Evolutionary conservation across 2,113 vertebrate genomes (phyloP).

Genomic region (Rallus limicola): DNA sequence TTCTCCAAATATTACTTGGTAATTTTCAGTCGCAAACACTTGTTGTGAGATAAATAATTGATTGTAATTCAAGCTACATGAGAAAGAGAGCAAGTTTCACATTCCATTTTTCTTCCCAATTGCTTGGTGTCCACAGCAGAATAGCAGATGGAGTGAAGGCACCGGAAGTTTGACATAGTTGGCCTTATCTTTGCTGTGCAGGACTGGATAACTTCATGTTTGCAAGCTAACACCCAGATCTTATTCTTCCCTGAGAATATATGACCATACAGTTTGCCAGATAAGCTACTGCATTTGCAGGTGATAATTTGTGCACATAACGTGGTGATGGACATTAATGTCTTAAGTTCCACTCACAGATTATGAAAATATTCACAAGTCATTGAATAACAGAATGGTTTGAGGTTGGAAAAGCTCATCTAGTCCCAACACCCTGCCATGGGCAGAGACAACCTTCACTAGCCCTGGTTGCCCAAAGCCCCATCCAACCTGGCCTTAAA

Average conservation of each 20-base stretch:
- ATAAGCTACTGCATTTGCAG: conserved; percentile 38
- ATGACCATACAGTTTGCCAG: background rate
- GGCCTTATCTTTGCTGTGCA: conserved; percentile 44
- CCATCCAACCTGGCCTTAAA: too few species aligned
- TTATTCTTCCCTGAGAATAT: conserved; percentile 20
- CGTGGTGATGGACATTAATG: background rate
- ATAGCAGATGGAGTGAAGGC: conserved; percentile 14
- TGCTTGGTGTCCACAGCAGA: background rate
- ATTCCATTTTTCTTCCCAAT: background rate
- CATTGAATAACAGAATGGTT: too few species aligned
- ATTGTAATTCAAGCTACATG: background rate
- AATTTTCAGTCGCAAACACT: background rate
- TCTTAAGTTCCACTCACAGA: background rate
- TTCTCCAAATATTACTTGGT: background rate
- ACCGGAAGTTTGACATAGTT: conserved; percentile 12
- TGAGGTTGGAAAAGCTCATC: too few species aligned
- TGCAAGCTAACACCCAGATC: conserved; percentile 58
- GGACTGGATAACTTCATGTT: conserved; percentile 27
- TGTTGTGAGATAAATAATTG: background rate
- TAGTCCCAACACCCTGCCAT: too few species aligned
- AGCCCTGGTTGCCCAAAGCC: too few species aligned
- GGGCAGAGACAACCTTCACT: too few species aligned
- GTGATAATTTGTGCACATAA: conserved; percentile 24
- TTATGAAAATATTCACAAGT: background rate
- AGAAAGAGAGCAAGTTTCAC: background rate